Conservation (phyloP, 2,888 invertebrate genomes). For the Plebejus melissa region DNA sequence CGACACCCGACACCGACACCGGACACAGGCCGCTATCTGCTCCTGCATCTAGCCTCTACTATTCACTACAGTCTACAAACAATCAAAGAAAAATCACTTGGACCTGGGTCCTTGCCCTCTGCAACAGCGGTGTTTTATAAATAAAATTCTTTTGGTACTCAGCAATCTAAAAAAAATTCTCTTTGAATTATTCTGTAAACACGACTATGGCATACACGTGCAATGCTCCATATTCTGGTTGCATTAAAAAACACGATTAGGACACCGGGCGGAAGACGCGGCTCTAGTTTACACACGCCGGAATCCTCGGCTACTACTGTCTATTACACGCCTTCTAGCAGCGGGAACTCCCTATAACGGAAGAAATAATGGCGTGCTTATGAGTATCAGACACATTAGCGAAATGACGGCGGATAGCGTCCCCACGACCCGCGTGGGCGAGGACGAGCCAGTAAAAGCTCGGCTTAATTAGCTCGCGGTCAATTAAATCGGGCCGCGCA, state of each 20-base stretch:
- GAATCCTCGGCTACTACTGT: too few species aligned
- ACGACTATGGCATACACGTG: neutral
- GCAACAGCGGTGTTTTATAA: neutral
- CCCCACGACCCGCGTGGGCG: neutral
- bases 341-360: too few species aligned
- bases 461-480: neutral
- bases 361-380: too few species aligned
- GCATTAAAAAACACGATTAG: too few species aligned
- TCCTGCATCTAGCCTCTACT: neutral
- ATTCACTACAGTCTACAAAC: neutral
- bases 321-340: too few species aligned
- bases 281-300: too few species aligned
- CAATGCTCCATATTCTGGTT: too few species aligned
- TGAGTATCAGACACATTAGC: too few species aligned
- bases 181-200: neutral
- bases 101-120: neutral
- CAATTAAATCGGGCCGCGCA: neutral
- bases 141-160: too few species aligned
- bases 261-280: too few species aligned
- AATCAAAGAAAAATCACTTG: neutral
- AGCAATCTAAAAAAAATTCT: neutral
- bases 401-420: too few species aligned
- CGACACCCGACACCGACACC: slow-evolving; percentile 5
- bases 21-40: slow-evolving; percentile 3
- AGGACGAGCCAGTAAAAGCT: neutral